Conservation (phyloP, 2,113 vertebrate genomes). For the Chauna torquata region DNA sequence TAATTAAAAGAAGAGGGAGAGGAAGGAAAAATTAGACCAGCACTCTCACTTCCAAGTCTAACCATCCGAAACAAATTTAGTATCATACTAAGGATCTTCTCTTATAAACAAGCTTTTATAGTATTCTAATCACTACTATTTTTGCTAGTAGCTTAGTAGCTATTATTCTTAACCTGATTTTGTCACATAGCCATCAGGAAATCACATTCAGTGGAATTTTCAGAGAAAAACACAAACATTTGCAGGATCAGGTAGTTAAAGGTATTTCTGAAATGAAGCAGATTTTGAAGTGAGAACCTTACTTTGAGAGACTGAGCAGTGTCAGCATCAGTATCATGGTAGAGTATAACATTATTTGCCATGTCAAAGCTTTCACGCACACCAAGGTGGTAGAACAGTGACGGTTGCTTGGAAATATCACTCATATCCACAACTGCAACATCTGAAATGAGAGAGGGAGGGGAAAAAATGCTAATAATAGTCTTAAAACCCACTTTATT, state of each 20-base stretch:
- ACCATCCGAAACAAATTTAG: neutral
- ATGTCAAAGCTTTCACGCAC: constrained; percentile 96
- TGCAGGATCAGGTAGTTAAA: neutral
- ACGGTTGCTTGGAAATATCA: constrained; percentile 89
- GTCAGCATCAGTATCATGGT: constrained; percentile 88
- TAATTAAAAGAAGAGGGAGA: neutral
- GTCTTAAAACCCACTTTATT: neutral
- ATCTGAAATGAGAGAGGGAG: constrained; percentile 77
- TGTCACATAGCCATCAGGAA: neutral
- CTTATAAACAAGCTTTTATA: neutral
- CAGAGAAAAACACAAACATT: neutral
- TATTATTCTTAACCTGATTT: neutral
- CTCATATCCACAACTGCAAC: constrained; percentile 96
- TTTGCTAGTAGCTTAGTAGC: neutral
- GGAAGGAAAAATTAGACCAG: neutral
- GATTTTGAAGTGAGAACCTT: constrained; percentile 35
- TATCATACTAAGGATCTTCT: neutral
- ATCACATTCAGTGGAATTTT: neutral
- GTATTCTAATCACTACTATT: neutral
- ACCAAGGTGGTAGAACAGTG: constrained; percentile 93
- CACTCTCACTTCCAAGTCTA: neutral
- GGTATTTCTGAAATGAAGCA: neutral
- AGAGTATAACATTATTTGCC: constrained; percentile 96
- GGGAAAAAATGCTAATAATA: neutral
- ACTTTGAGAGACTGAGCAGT: constrained; percentile 93